A percentile compares a stretch with the other conserved stretches of the same genome.
phyloP scores from a whole-genome alignment of 2,888 invertebrate species.

The Thecophora atra region DNA sequence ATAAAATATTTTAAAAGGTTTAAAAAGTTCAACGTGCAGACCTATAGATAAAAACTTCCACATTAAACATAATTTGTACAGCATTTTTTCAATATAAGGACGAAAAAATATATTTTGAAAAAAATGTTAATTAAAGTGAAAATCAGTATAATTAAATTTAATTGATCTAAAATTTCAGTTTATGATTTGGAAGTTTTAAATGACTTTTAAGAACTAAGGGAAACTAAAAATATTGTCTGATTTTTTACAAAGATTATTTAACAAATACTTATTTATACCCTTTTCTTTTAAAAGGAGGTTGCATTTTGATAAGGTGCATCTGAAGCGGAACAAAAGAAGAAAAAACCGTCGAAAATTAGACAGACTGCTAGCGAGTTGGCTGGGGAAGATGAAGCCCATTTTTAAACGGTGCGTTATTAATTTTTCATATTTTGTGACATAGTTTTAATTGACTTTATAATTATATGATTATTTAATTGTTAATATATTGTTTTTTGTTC shows the following conservation, averaged over 20 bases:
- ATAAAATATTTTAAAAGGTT: constrained; percentile 10
- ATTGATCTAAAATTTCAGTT: too few species aligned
- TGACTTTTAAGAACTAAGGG: background rate
- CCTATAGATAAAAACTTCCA: background rate
- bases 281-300: constrained; percentile 46
- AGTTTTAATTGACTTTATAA: too few species aligned
- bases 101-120: too few species aligned
- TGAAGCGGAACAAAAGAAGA: constrained; percentile 47
- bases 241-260: background rate
- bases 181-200: background rate
- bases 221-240: background rate
- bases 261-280: constrained; percentile 1
- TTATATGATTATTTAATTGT: background rate
- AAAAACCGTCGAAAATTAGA: constrained; percentile 34
- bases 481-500: background rate
- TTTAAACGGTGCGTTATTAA: constrained; percentile 61
- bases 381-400: constrained; percentile 65
- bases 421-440: constrained; percentile 27
- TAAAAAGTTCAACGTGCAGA: background rate
- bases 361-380: constrained; percentile 40
- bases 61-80: too few species aligned
- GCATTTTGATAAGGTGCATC: constrained; percentile 41
- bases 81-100: too few species aligned
- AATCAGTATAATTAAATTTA: background rate
- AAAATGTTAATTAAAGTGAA: background rate